Conservation (phyloP, 2,113 vertebrate species). For the Megaceryle maxima region DNA sequence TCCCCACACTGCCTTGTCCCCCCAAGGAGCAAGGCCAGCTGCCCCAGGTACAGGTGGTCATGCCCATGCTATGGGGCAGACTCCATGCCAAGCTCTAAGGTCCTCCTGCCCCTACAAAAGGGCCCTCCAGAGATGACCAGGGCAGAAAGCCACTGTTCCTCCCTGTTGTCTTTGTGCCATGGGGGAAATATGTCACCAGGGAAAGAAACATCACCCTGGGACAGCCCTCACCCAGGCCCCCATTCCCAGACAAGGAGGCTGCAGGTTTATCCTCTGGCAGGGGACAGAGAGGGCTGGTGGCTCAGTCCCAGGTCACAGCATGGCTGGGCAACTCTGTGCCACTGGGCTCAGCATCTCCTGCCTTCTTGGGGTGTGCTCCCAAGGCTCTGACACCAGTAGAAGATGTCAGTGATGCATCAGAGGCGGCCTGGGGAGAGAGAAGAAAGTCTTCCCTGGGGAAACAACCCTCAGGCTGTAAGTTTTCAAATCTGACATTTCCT, state of each 20-base stretch:
- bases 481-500: not conserved
- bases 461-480: not conserved
- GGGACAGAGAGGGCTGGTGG: not conserved
- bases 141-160: not conserved
- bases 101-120: not conserved
- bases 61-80: not conserved
- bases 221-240: not conserved
- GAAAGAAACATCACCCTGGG: not conserved
- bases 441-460: conserved; percentile 3
- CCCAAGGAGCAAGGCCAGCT: not conserved
- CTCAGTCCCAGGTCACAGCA: not conserved
- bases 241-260: not conserved
- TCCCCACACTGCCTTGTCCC: not conserved
- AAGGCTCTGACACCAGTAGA: not conserved
- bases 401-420: conserved; percentile 1
- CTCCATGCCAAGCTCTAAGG: not conserved
- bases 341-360: not conserved
- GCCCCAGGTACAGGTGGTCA: not conserved
- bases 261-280: not conserved
- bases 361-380: not conserved
- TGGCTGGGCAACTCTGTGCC: not conserved
- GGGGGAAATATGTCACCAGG: not conserved
- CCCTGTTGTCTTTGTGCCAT: not conserved
- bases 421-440: not conserved
- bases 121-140: accelerated